Evolutionary conservation across 2,113 vertebrate genomes (phyloP).

Genomic region (Syngnathus scovelli): DNA sequence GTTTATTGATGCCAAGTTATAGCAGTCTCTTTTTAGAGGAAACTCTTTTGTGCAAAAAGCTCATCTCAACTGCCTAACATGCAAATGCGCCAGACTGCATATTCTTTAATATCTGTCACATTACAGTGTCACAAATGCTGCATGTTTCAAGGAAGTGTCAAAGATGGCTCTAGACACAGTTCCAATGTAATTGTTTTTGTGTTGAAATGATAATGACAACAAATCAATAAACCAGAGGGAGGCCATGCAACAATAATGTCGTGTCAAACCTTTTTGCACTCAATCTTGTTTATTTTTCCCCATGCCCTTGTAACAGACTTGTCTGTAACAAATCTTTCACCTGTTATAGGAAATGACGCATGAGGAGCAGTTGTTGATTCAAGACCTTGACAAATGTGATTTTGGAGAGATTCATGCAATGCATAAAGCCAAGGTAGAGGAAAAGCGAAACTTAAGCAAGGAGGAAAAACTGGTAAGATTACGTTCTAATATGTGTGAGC

Average conservation of each 20-base stretch:
- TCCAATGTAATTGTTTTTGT: neutral
- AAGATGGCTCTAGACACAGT: neutral
- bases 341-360: conserved; percentile 70
- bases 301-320: neutral
- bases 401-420: conserved; percentile 68
- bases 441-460: conserved; percentile 65
- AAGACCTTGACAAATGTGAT: conserved; percentile 70
- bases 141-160: neutral
- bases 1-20: neutral
- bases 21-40: conserved; percentile 10
- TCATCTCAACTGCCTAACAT: no score
- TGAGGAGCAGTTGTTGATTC: conserved; percentile 64
- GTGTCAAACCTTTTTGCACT: neutral
- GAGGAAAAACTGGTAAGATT: conserved; percentile 70
- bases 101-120: neutral
- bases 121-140: neutral
- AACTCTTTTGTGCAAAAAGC: neutral
- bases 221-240: neutral
- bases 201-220: neutral
- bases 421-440: conserved; percentile 70
- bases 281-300: neutral
- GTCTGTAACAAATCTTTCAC: neutral
- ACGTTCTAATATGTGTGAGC: neutral
- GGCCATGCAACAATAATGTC: neutral
- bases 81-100: neutral